A percentile compares a stretch with the other conserved stretches of the same genome.
phyloP scores from a whole-genome alignment of 2,888 invertebrate species.

The Hirtodrosophila confusa region DNA sequence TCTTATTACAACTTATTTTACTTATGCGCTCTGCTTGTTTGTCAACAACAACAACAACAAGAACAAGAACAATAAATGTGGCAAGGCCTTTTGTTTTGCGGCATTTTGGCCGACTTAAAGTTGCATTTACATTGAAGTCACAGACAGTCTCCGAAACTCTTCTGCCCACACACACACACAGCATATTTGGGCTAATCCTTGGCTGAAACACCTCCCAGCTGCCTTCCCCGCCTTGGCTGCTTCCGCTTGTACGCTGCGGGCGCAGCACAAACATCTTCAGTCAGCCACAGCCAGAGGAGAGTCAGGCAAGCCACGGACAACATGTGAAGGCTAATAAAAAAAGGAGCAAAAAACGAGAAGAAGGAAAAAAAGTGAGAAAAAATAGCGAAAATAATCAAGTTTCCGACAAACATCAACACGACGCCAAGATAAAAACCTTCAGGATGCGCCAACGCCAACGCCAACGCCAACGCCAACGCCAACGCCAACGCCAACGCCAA shows the following conservation, averaged over 20 bases:
- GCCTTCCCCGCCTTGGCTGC: constrained; percentile 30
- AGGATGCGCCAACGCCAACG: constrained; percentile 68
- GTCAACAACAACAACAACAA: constrained; percentile 20
- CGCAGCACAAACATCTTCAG: constrained; percentile 70
- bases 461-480: constrained; percentile 11
- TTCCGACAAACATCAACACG: constrained; percentile 81
- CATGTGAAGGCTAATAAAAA: constrained; percentile 31
- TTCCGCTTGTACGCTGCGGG: constrained; percentile 72
- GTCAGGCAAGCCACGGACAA: constrained; percentile 38
- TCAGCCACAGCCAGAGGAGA: constrained; percentile 28
- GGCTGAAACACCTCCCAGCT: constrained; percentile 5
- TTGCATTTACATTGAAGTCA: constrained; percentile 71
- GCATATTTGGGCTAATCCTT: constrained; percentile 50
- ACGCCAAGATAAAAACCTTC: constrained; percentile 80
- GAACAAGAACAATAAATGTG: constrained; percentile 21
- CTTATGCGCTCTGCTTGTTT: constrained; percentile 53
- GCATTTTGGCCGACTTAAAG: constrained; percentile 53
- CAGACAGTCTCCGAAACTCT: constrained; percentile 28
- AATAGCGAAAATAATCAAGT: constrained; percentile 74
- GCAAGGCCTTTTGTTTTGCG: constrained; percentile 45
- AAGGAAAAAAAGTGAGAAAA: constrained; percentile 35
- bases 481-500: constrained; percentile 45
- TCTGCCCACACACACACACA: constrained; percentile 1
- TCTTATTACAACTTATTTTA: constrained; percentile 80
- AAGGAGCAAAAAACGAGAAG: constrained; percentile 7